Percentiles rank a stretch among this genome's conserved stretches.
These are phyloP conservation scores for Scylla paramamosain DNA, from an alignment of 1,140 invertebrate genomes.

Conservation along the genomic window DNA sequence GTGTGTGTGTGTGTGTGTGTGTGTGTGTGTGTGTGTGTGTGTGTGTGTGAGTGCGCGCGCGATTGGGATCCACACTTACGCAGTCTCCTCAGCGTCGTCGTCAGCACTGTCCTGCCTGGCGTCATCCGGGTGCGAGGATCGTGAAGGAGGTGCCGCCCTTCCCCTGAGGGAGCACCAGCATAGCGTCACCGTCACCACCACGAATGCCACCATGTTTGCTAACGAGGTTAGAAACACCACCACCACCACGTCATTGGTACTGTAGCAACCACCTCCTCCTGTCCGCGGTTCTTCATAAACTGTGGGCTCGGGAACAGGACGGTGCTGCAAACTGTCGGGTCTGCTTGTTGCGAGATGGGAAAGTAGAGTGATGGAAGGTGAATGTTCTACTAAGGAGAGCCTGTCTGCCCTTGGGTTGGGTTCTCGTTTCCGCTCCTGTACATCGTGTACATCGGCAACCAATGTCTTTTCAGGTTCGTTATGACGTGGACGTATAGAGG, in stretches of 20 bases:
- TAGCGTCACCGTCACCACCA: conserved; percentile 56
- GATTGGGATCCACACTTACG: neutral
- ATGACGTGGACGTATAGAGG: neutral
- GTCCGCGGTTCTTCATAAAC: neutral
- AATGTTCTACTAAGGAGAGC: neutral
- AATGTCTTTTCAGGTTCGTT: too few relatives aligned
- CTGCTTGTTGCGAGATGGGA: neutral
- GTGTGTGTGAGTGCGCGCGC: too few relatives aligned
- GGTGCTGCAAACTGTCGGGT: neutral
- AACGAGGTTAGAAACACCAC: conserved; percentile 61
- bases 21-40: too few relatives aligned
- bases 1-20: neutral
- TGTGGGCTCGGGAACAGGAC: neutral
- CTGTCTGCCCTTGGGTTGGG: neutral
- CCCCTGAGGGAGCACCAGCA: conserved; percentile 67
- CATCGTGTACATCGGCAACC: neutral
- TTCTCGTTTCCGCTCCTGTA: too few relatives aligned
- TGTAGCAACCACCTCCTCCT: conserved; percentile 37
- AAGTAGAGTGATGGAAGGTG: neutral
- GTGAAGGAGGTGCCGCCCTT: neutral
- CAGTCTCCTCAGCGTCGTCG: conserved; percentile 57
- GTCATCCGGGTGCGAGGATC: conserved; percentile 42
- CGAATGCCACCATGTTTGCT: conserved; percentile 62
- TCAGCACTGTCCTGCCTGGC: neutral
- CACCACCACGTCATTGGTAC: conserved; percentile 65